Conservation (phyloP, 2,888 invertebrate species). For the Cheilosia variabilis region DNA sequence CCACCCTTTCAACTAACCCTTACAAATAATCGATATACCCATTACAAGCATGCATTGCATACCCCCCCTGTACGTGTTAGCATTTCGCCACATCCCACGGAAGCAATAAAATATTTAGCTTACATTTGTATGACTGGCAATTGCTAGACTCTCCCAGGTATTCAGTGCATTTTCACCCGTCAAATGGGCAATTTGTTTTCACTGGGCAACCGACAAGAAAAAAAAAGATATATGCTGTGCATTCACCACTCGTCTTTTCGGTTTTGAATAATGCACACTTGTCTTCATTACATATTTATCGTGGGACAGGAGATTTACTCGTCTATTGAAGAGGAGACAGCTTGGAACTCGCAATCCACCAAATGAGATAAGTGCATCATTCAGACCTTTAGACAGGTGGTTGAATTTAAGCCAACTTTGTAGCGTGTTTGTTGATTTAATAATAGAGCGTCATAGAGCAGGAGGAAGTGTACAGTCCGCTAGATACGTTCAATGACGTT, state of each 20-base stretch:
- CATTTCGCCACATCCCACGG: slow-evolving; percentile 22
- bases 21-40: too few species aligned
- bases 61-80: not conserved
- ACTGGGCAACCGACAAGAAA: not conserved
- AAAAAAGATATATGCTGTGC: slow-evolving; percentile 7
- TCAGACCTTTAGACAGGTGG: slow-evolving; percentile 1
- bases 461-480: not conserved
- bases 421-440: not conserved
- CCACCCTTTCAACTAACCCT: too few species aligned
- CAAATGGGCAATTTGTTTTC: slow-evolving; percentile 51
- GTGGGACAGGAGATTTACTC: slow-evolving; percentile 33
- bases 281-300: slow-evolving; percentile 47
- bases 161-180: slow-evolving; percentile 5
- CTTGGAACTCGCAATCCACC: slow-evolving; percentile 2
- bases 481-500: slow-evolving; percentile 32
- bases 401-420: slow-evolving; percentile 16
- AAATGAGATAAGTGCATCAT: slow-evolving; percentile 9
- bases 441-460: slow-evolving; percentile 5
- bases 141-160: slow-evolving; percentile 13
- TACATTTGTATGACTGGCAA: slow-evolving; percentile 23
- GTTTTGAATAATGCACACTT: slow-evolving; percentile 36
- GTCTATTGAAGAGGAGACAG: not conserved
- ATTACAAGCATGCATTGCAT: slow-evolving; percentile 20
- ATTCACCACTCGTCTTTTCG: slow-evolving; percentile 1
- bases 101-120: slow-evolving; percentile 40